These are phyloP conservation scores for Gonioctena quinquepunctata DNA, from an alignment of 1,140 invertebrate species.

Conservation along the genomic window DNA sequence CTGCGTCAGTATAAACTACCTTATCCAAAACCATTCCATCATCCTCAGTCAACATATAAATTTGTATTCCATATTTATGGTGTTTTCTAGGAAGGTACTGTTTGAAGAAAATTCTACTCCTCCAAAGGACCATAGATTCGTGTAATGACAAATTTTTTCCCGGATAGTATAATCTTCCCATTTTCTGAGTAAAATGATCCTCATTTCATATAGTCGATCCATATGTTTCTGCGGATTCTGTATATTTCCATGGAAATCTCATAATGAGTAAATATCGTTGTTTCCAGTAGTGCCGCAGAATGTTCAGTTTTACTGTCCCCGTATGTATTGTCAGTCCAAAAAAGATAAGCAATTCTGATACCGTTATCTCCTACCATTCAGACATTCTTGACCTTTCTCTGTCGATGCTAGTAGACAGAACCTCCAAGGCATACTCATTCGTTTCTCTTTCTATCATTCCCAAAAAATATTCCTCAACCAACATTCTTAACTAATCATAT, in stretches of 20 bases:
- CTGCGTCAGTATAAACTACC: not conserved
- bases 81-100: too few relatives aligned
- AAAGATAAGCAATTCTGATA: not conserved
- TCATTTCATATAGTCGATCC: not conserved
- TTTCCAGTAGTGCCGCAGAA: not conserved
- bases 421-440: not conserved
- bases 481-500: constrained; percentile 1
- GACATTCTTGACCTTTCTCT: not conserved
- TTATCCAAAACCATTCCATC: not conserved
- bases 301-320: not conserved
- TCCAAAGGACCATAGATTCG: not conserved
- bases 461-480: not conserved
- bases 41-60: not conserved
- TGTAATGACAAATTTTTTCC: not conserved
- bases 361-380: not conserved
- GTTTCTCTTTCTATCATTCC: not conserved
- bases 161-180: not conserved
- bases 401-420: not conserved
- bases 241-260: not conserved
- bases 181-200: not conserved
- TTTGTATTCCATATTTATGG: too few relatives aligned
- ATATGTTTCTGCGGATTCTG: not conserved
- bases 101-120: too few relatives aligned
- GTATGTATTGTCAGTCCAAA: not conserved
- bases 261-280: not conserved